Conservation (phyloP, 2,113 vertebrate genomes). For the Falcunculus frontatus region DNA sequence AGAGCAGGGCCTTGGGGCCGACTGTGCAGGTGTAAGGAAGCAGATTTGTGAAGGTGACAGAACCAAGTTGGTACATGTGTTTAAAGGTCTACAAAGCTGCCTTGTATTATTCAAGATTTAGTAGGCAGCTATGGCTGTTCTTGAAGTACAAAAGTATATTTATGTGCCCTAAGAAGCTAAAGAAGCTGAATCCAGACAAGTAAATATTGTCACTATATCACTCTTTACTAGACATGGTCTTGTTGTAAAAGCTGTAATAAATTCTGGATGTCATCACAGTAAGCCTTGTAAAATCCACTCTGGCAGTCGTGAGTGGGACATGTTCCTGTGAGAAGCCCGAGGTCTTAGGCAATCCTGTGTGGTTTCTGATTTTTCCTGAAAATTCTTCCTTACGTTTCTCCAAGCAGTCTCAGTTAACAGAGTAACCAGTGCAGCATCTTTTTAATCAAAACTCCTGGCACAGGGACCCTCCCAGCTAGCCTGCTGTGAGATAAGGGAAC, state of each 20-base stretch:
- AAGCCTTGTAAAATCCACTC: slow-evolving; percentile 34
- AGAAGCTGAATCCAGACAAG: slow-evolving; percentile 41
- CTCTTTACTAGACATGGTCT: slow-evolving; percentile 13
- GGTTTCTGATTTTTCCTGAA: not conserved
- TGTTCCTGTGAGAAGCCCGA: not conserved
- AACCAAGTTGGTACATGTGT: not conserved
- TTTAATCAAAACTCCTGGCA: not conserved
- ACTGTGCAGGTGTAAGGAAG: not conserved
- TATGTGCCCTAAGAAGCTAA: slow-evolving; percentile 34
- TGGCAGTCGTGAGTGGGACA: not conserved
- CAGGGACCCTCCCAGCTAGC: not conserved
- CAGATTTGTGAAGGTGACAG: not conserved
- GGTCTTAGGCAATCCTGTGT: not conserved
- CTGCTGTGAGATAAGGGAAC: not conserved
- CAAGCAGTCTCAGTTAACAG: not conserved
- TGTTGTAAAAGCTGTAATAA: slow-evolving; percentile 50
- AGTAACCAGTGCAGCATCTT: not conserved
- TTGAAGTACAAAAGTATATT: slow-evolving; percentile 23
- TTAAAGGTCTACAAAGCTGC: slow-evolving; percentile 52
- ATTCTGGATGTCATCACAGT: slow-evolving; percentile 45
- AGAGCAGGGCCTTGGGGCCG: not conserved
- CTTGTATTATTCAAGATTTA: slow-evolving; percentile 45
- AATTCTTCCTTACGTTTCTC: not conserved
- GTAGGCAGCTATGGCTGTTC: not conserved
- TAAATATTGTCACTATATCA: slow-evolving; percentile 49